Evolutionary conservation across 2,888 invertebrate species (phyloP), one percentile per base, ranked within the genome.

Genomic region (Lamellibrachia satsuma): DNA sequence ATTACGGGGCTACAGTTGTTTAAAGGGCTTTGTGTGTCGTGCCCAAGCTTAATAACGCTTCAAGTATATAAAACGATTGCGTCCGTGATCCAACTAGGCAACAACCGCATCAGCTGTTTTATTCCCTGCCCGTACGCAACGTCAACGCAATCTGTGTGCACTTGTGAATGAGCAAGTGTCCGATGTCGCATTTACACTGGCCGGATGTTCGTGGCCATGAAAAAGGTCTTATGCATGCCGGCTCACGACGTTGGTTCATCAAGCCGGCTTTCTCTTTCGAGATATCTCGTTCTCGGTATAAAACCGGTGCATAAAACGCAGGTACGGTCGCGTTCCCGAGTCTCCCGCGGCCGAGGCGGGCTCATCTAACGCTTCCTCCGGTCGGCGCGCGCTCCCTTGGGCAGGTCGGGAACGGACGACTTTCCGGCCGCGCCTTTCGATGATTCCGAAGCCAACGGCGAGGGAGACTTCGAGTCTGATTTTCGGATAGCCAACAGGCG

Each of bases 401-500:
- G 75, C 75, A 75, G n/a, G n/a, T 75, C 75, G 75, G 75, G 75
- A 22, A n/a, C 75, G 22, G 75, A 75, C 75, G 15, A 22, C 75
- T 75, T 75, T 22, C 15, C 75, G 6, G n/a, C 15, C 22, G 75
- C 75, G 75, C 75, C 75, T 75, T 75, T 75, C 75, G 75, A 22
- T 6, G 75, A 75, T 15, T 75, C 75, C 75, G 75, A 75, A 75
- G 75, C 75, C 22, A 39, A 39, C 39, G 39, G 39, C 39, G 75
- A n/a, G 75, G 75, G n/a, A 75, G 75, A 75, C 75, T 75, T 75
- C 75, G 75, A 75, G 75, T 3, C 75, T 75, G 75, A 75, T 75
- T 75, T 75, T n/a, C 75, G 75, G 75, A 75, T 75, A 75, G 75
- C 75, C 75, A 75, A 75, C 75, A 75, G 75, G 75, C 75, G 75